phyloP scores from a whole-genome alignment of 2,888 invertebrate genomes.

The Melipona bicolor region DNA sequence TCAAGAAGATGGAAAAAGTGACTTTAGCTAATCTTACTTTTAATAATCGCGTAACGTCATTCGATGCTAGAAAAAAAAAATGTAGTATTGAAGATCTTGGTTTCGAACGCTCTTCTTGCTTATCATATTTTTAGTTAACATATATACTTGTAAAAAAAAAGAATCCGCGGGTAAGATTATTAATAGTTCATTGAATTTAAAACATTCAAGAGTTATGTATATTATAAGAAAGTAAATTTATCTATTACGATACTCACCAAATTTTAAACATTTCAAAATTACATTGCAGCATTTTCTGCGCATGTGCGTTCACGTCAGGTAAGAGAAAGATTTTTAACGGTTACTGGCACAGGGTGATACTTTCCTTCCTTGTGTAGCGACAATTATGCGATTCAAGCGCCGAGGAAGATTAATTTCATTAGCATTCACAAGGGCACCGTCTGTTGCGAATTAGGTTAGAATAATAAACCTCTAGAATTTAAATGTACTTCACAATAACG shows the following conservation, averaged over 20 bases:
- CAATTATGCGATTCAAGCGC: constrained; percentile 53
- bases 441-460: constrained; percentile 13
- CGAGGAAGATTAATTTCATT: constrained; percentile 25
- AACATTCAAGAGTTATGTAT: neutral
- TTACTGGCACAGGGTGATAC: constrained; percentile 27
- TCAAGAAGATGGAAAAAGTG: constrained; percentile 44
- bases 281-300: constrained; percentile 1
- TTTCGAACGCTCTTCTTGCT: neutral
- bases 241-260: neutral
- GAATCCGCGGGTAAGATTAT: neutral
- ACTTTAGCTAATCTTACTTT: constrained; percentile 33
- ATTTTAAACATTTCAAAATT: neutral
- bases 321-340: constrained; percentile 34
- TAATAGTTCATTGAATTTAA: neutral
- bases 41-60: constrained; percentile 24
- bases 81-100: neutral
- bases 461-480: constrained; percentile 14
- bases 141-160: neutral
- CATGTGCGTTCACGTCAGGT: neutral
- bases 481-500: constrained; percentile 1
- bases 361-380: constrained; percentile 63
- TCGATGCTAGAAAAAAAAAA: constrained; percentile 1
- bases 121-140: neutral
- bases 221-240: neutral
- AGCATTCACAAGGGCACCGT: neutral